A percentile compares a stretch with the other conserved stretches of the same genome.
Evolutionary conservation across 2,888 invertebrate genomes (phyloP).

Genomic region (Cremastinae sp.): DNA sequence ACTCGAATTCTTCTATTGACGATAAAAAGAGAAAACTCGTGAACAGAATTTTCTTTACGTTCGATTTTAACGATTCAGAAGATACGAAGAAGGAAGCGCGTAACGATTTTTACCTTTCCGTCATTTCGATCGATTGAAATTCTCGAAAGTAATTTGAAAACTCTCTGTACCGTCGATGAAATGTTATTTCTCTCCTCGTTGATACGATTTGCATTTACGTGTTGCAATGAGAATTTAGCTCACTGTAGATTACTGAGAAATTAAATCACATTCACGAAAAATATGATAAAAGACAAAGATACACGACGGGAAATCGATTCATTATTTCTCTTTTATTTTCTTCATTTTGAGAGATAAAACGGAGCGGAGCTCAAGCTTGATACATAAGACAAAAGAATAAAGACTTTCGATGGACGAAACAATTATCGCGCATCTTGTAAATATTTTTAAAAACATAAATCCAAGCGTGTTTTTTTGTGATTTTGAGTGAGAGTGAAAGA

Average conservation of each 20-base stretch:
- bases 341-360: constrained; percentile 10
- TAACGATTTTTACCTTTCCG: too few species aligned
- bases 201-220: neutral
- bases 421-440: constrained; percentile 46
- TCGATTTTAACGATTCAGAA: too few species aligned
- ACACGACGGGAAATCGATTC: constrained; percentile 19
- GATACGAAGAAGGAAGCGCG: too few species aligned
- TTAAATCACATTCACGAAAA: constrained; percentile 11
- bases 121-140: neutral
- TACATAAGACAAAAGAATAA: constrained; percentile 6
- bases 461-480: constrained; percentile 42
- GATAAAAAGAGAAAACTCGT: too few species aligned
- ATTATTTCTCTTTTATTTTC: constrained; percentile 13
- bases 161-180: neutral
- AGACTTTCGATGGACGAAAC: constrained; percentile 23
- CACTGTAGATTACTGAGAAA: constrained; percentile 14
- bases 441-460: constrained; percentile 42
- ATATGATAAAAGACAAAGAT: constrained; percentile 2
- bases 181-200: neutral
- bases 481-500: constrained; percentile 35
- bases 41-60: too few species aligned
- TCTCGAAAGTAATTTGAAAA: neutral
- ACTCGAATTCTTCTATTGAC: too few species aligned
- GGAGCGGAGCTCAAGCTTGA: constrained; percentile 35
- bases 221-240: neutral